A percentile compares a stretch with the other conserved stretches of the same genome.
These are phyloP conservation scores for Asbolus verrucosus DNA, from an alignment of 1,140 invertebrate species.

Conservation along the genomic window DNA sequence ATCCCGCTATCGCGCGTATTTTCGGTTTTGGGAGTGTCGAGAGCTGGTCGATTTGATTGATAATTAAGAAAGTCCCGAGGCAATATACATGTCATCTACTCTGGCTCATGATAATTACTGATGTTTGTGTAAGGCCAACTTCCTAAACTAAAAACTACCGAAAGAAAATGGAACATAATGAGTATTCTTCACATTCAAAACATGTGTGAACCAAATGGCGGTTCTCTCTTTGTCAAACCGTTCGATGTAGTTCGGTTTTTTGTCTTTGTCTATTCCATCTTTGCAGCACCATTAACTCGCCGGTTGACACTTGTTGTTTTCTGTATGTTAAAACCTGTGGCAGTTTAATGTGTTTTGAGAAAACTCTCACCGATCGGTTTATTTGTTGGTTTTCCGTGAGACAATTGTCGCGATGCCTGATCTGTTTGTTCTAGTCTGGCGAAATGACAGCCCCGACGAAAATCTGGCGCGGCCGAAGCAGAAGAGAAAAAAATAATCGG, in stretches of 20 bases:
- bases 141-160: conserved; percentile 55
- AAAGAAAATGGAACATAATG: conserved; percentile 57
- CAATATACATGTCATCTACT: conserved; percentile 49
- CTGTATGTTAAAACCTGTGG: conserved; percentile 52
- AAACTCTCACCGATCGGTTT: conserved; percentile 30
- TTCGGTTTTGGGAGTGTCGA: conserved; percentile 7
- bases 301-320: conserved; percentile 58
- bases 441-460: conserved; percentile 48
- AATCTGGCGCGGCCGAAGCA: conserved; percentile 46
- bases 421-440: conserved; percentile 55
- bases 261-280: conserved; percentile 51
- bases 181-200: conserved; percentile 51
- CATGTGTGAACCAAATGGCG: conserved; percentile 57
- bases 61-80: conserved; percentile 2
- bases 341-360: conserved; percentile 51
- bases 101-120: conserved; percentile 50
- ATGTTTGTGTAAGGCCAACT: conserved; percentile 53
- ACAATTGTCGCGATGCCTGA: conserved; percentile 1
- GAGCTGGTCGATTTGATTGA: conserved; percentile 1
- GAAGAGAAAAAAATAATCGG: conserved; percentile 31
- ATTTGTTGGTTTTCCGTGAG: too few species aligned
- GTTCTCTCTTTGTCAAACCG: conserved; percentile 47
- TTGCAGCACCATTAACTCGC: conserved; percentile 55
- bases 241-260: conserved; percentile 1
- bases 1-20: too few species aligned